Conservation (phyloP, 2,888 invertebrate species). For the Congeria kusceri region DNA sequence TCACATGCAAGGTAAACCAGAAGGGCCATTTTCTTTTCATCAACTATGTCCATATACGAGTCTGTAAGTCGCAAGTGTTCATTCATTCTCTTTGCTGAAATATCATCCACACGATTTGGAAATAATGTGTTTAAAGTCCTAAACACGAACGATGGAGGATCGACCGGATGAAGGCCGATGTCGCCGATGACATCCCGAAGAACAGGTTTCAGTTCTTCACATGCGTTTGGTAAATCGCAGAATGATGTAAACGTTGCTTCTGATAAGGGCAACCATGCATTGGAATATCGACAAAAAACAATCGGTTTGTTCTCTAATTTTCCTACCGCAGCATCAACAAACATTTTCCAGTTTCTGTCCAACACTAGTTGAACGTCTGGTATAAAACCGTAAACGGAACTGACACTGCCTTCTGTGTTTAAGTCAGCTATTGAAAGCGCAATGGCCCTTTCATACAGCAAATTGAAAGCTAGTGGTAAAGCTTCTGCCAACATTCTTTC, state of each 20-base stretch:
- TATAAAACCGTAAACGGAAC: not conserved
- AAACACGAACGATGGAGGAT: not conserved
- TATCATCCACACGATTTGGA: not conserved
- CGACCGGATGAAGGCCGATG: not conserved
- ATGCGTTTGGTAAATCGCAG: not conserved
- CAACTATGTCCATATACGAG: not conserved
- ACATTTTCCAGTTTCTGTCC: constrained; percentile 1
- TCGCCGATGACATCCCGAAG: not conserved
- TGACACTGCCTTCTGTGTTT: not conserved
- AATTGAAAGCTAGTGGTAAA: constrained; percentile 69
- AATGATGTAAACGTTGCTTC: not conserved
- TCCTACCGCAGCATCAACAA: not conserved
- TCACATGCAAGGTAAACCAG: not conserved
- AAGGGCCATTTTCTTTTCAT: not conserved
- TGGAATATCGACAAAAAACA: not conserved
- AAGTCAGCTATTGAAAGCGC: too few relatives aligned
- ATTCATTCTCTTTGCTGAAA: not conserved
- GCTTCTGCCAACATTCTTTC: constrained; percentile 72
- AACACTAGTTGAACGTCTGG: not conserved
- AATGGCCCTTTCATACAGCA: not conserved
- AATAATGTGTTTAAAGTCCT: not conserved
- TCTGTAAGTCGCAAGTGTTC: not conserved
- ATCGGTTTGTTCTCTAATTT: not conserved
- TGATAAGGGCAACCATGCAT: not conserved
- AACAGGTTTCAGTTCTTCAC: not conserved